These are phyloP conservation scores for Anguilla megastoma DNA, from an alignment of 2,797 vertebrate genomes.

Conservation along the genomic window DNA sequence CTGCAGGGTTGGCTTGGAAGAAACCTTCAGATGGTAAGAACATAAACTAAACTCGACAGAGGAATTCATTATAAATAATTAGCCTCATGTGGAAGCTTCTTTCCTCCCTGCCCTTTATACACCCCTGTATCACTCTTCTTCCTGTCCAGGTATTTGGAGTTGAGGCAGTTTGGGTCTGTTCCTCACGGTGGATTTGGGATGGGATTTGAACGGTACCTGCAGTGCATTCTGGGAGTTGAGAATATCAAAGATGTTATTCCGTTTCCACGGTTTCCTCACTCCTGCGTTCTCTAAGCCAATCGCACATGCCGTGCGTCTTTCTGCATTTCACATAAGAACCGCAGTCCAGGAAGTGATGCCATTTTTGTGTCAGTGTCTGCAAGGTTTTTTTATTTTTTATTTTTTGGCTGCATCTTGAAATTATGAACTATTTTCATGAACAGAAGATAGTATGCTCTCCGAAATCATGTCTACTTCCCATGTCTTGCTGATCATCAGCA, in stretches of 20 bases:
- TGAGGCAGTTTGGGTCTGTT: constrained; percentile 88
- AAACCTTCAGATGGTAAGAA: constrained; percentile 88
- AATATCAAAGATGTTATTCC: constrained; percentile 97
- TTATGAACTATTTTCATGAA: background rate
- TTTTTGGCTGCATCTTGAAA: background rate
- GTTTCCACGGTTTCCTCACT: constrained; percentile 89
- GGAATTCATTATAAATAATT: background rate
- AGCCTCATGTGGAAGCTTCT: background rate
- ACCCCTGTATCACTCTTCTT: constrained; percentile 35
- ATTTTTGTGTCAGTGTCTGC: background rate
- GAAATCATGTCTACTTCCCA: background rate
- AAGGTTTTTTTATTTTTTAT: background rate
- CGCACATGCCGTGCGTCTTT: background rate
- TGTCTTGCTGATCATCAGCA: background rate
- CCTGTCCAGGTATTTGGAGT: constrained; percentile 88
- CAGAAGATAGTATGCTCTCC: background rate
- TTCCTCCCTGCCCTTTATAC: background rate
- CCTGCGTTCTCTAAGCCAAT: constrained; percentile 80
- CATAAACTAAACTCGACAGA: background rate
- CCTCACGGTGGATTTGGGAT: constrained; percentile 96
- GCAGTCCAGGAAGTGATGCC: background rate
- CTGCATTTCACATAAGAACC: background rate
- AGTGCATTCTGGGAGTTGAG: constrained; percentile 88
- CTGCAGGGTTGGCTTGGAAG: constrained; percentile 77
- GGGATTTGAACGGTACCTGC: constrained; percentile 95